Percentiles rank a stretch among this genome's conserved stretches.
phyloP scores from a whole-genome alignment of 2,797 vertebrate genomes.

The Enteromius viviparus region DNA sequence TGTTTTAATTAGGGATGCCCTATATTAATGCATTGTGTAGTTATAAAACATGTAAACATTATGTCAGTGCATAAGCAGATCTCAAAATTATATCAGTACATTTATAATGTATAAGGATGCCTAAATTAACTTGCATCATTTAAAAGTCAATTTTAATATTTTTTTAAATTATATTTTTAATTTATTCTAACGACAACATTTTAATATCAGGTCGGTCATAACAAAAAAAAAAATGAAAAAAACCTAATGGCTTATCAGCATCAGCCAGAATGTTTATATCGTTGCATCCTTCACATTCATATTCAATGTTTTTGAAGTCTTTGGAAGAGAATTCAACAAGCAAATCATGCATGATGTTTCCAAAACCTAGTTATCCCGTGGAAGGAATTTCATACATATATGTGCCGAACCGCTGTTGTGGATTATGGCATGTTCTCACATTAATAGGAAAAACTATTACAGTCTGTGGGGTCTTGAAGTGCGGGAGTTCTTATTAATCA shows the following conservation, averaged over 20 bases:
- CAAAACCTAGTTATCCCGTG: neutral
- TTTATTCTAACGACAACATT: neutral
- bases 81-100: neutral
- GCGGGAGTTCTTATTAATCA: constrained; percentile 75
- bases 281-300: neutral
- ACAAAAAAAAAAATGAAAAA: neutral
- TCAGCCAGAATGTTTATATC: neutral
- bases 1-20: neutral
- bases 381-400: neutral
- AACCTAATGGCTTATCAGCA: neutral
- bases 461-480: constrained; percentile 54
- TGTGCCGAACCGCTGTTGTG: neutral
- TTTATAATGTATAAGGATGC: neutral
- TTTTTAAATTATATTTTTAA: neutral
- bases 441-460: constrained; percentile 33
- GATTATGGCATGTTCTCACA: neutral
- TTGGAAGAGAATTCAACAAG: neutral
- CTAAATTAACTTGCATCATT: neutral
- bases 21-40: neutral
- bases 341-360: neutral
- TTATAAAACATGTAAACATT: no score
- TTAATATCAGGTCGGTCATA: neutral
- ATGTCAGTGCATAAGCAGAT: neutral
- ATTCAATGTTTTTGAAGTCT: neutral
- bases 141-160: neutral